Percentiles rank a stretch among this genome's conserved stretches.
Evolutionary conservation across 2,113 vertebrate genomes (phyloP).

Genomic region (Orientallactaga bullata): DNA sequence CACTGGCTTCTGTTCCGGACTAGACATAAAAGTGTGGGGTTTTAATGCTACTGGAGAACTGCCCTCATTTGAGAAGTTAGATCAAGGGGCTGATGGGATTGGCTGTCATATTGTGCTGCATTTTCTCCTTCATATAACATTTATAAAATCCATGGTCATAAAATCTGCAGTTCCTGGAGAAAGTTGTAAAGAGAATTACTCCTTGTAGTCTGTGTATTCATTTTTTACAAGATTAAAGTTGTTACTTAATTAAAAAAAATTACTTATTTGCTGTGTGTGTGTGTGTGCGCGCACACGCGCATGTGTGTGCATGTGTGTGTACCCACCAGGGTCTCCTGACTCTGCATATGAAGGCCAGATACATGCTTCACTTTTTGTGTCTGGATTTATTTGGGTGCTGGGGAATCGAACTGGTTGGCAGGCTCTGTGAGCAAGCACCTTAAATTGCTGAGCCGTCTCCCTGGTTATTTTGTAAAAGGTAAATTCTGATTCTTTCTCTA

Average conservation of each 20-base stretch:
- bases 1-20: neutral
- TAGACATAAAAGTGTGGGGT: neutral
- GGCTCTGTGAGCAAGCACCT: too few relatives aligned
- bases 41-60: conserved; percentile 20
- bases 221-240: conserved; percentile 23
- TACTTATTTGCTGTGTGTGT: neutral
- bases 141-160: conserved; percentile 58
- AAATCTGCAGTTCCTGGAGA: conserved; percentile 51
- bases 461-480: conserved; percentile 53
- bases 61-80: conserved; percentile 44
- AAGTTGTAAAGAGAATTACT: conserved; percentile 57
- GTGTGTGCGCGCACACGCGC: neutral
- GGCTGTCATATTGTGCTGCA: conserved; percentile 41
- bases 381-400: too few relatives aligned
- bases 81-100: conserved; percentile 35
- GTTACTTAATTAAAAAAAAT: neutral
- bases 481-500: conserved; percentile 15
- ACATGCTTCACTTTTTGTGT: too few relatives aligned
- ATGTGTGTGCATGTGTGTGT: too few relatives aligned
- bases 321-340: too few relatives aligned
- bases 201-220: conserved; percentile 19
- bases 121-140: conserved; percentile 45
- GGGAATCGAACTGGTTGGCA: too few relatives aligned
- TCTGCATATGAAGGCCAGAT: too few relatives aligned
- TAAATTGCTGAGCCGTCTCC: too few relatives aligned